phyloP scores from a whole-genome alignment of 2,113 vertebrate species.

The Probosciger aterrimus region DNA sequence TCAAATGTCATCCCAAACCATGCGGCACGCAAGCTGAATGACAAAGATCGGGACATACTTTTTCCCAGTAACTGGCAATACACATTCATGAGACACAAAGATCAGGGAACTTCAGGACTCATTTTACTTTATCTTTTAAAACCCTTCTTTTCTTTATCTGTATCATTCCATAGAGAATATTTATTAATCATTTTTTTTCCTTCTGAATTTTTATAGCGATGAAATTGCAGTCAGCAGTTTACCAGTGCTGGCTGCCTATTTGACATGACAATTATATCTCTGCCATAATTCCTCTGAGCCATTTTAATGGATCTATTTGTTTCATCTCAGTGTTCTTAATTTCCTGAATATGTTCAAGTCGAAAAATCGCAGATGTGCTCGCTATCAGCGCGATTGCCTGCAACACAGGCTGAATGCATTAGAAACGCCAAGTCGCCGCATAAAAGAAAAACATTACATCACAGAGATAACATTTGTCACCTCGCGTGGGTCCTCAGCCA shows the following conservation, averaged over 20 bases:
- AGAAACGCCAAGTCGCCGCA: neutral
- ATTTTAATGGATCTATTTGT: conserved; percentile 61
- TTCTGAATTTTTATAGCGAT: neutral
- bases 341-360: conserved; percentile 54
- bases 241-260: conserved; percentile 22
- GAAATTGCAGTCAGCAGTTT: conserved; percentile 47
- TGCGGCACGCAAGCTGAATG: fast-evolving
- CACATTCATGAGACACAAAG: neutral
- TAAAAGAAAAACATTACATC: conserved; percentile 23
- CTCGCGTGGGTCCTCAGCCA: neutral
- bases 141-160: neutral
- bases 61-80: neutral
- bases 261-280: conserved; percentile 60
- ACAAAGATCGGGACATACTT: neutral
- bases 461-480: conserved; percentile 52
- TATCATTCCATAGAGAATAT: neutral
- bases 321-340: conserved; percentile 65
- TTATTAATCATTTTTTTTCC: conserved; percentile 25
- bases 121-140: conserved; percentile 15
- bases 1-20: neutral
- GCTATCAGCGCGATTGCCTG: neutral
- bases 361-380: conserved; percentile 14
- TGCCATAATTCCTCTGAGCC: conserved; percentile 53
- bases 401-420: neutral
- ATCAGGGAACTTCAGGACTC: conserved; percentile 11